Evolutionary conservation across 2,888 invertebrate genomes (phyloP).

Genomic region (Trissolcus brochymenae): DNA sequence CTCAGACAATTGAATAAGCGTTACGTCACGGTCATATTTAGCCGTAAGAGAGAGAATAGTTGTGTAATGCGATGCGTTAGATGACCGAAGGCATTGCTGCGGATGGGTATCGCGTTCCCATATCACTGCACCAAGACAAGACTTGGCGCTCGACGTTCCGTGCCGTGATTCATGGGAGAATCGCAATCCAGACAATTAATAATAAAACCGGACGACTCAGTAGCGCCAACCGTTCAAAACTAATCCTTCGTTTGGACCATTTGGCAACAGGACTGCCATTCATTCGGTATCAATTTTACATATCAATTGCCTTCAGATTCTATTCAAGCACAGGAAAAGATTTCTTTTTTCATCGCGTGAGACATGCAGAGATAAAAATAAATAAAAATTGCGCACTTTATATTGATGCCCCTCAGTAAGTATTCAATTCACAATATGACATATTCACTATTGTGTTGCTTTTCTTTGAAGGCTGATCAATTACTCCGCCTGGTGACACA

Average conservation of each 20-base stretch:
- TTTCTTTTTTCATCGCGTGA: slow-evolving; percentile 26
- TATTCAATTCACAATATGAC: too few relatives aligned
- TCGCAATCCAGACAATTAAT: slow-evolving; percentile 27
- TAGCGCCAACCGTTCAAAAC: slow-evolving; percentile 1
- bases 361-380: neutral
- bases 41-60: slow-evolving; percentile 28
- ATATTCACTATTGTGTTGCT: too few relatives aligned
- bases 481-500: slow-evolving; percentile 5
- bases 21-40: slow-evolving; percentile 49
- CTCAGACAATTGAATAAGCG: slow-evolving; percentile 43
- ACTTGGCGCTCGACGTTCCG: slow-evolving; percentile 26
- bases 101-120: slow-evolving; percentile 50
- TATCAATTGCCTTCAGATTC: slow-evolving; percentile 32
- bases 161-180: slow-evolving; percentile 44
- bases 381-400: neutral
- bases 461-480: slow-evolving; percentile 5
- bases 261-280: slow-evolving; percentile 32
- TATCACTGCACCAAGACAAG: slow-evolving; percentile 37
- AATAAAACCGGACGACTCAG: slow-evolving; percentile 15
- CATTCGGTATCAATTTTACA: slow-evolving; percentile 30
- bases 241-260: slow-evolving; percentile 10
- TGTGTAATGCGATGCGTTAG: slow-evolving; percentile 46
- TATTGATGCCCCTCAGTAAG: slow-evolving; percentile 1
- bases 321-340: slow-evolving; percentile 22
- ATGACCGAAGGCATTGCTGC: slow-evolving; percentile 45